These are phyloP conservation scores for Archilochus colubris DNA, from an alignment of 2,113 vertebrate species.

Conservation along the genomic window DNA sequence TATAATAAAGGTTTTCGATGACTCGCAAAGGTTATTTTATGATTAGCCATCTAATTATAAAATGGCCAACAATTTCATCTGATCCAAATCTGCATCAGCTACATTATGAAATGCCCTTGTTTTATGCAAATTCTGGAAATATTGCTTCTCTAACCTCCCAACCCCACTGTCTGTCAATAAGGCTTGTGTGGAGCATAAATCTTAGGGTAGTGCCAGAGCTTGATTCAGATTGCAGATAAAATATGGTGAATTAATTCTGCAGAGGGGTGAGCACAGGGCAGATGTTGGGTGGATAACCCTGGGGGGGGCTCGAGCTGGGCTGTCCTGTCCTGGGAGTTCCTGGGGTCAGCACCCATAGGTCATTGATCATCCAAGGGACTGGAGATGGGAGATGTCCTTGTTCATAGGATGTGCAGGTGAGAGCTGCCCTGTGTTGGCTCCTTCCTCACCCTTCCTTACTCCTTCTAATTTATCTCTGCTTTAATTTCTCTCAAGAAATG, in stretches of 20 bases:
- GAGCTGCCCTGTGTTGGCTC: not conserved
- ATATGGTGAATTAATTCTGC: not conserved
- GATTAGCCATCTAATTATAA: constrained; percentile 68
- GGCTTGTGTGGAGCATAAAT: constrained; percentile 12
- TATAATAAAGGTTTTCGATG: constrained; percentile 55
- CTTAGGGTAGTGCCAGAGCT: not conserved
- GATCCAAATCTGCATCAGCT: constrained; percentile 55
- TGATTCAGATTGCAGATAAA: not conserved
- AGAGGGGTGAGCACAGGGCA: not conserved
- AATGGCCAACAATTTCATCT: constrained; percentile 56
- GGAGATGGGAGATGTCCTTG: not conserved
- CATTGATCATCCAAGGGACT: rapidly evolving
- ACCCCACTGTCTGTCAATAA: constrained; percentile 46
- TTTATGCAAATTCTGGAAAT: constrained; percentile 65
- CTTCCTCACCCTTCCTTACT: rapidly evolving
- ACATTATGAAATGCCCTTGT: constrained; percentile 60
- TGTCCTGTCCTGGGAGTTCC: not conserved
- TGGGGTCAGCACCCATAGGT: not conserved
- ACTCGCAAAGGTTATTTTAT: constrained; percentile 61
- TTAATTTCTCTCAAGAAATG: not conserved
- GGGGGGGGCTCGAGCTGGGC: not conserved
- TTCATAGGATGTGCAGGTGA: not conserved
- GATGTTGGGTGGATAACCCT: rapidly evolving
- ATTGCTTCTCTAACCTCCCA: constrained; percentile 58
- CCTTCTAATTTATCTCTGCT: not conserved